These are phyloP conservation scores for Tetrapedia diversipes DNA, from an alignment of 2,888 invertebrate genomes.

Conservation along the genomic window DNA sequence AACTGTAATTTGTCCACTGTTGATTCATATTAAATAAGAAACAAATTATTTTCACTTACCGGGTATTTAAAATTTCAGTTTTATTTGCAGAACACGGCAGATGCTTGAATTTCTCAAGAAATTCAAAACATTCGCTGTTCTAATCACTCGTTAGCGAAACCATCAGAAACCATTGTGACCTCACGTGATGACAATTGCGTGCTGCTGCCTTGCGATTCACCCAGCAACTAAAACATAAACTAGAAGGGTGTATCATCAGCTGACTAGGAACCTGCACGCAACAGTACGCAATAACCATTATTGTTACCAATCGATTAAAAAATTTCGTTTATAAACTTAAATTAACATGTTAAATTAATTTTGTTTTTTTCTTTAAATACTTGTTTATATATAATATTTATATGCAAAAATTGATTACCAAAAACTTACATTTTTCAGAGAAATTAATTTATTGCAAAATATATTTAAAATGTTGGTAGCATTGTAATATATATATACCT, in stretches of 20 bases:
- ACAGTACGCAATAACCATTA: constrained; percentile 20
- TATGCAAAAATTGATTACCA: background rate
- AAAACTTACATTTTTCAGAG: background rate
- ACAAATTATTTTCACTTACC: constrained; percentile 43
- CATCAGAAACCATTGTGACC: constrained; percentile 74
- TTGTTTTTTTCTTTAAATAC: background rate
- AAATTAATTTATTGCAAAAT: constrained; percentile 2
- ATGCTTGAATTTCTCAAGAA: constrained; percentile 67
- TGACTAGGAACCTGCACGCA: constrained; percentile 67
- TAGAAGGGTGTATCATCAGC: constrained; percentile 67
- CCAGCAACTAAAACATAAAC: constrained; percentile 74
- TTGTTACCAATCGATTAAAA: constrained; percentile 38
- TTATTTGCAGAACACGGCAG: constrained; percentile 24
- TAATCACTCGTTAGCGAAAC: constrained; percentile 69
- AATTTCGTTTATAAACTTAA: background rate
- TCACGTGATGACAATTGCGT: constrained; percentile 78
- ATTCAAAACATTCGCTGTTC: constrained; percentile 70
- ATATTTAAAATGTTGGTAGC: constrained; percentile 20
- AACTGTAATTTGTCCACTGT: background rate
- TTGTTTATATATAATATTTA: background rate
- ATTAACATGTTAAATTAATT: background rate
- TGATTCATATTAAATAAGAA: background rate
- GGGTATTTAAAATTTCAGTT: constrained; percentile 19
- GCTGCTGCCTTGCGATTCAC: constrained; percentile 78
- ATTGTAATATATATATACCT: background rate